Evolutionary conservation across 2,797 vertebrate species (phyloP).

Genomic region (Hoplostethus atlanticus): DNA sequence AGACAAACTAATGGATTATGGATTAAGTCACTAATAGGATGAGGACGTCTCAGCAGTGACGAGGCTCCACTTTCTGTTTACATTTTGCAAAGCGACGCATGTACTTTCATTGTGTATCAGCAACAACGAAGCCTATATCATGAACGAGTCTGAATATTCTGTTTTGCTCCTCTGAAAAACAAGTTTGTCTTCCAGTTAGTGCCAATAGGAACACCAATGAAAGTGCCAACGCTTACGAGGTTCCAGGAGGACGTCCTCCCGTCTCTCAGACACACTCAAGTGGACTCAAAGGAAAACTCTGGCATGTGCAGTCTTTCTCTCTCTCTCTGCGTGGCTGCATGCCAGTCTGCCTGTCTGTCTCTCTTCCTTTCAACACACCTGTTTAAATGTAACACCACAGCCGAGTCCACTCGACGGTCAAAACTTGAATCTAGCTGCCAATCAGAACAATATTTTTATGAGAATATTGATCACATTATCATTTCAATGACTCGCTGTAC

Average conservation of each 20-base stretch:
- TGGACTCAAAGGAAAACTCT: slow-evolving; percentile 30
- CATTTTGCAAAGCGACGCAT: slow-evolving; percentile 36
- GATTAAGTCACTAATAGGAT: background rate
- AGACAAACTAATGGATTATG: background rate
- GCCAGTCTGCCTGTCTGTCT: background rate
- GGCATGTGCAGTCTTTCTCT: slow-evolving; percentile 37
- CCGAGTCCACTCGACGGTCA: slow-evolving; percentile 20
- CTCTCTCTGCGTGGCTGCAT: background rate
- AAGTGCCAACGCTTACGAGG: slow-evolving; percentile 53
- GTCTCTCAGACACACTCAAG: slow-evolving; percentile 26
- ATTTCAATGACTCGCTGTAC: slow-evolving; percentile 24
- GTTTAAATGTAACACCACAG: slow-evolving; percentile 5
- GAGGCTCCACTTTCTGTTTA: background rate
- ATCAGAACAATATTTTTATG: slow-evolving; percentile 36
- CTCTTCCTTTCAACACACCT: slow-evolving; percentile 1
- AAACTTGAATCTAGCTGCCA: slow-evolving; percentile 60
- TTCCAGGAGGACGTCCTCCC: slow-evolving; percentile 29
- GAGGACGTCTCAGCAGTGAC: background rate
- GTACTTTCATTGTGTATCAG: slow-evolving; percentile 44
- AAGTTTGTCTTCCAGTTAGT: slow-evolving; percentile 73
- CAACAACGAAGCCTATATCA: slow-evolving; percentile 17
- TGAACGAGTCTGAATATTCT: slow-evolving; percentile 7
- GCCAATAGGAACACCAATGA: slow-evolving; percentile 53
- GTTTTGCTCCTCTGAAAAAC: slow-evolving; percentile 45
- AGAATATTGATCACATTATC: slow-evolving; percentile 30